Evolutionary conservation across 2,888 invertebrate genomes (phyloP), one percentile per base, ranked within the genome.

Genomic region (Callyntrura guangdongensis): DNA sequence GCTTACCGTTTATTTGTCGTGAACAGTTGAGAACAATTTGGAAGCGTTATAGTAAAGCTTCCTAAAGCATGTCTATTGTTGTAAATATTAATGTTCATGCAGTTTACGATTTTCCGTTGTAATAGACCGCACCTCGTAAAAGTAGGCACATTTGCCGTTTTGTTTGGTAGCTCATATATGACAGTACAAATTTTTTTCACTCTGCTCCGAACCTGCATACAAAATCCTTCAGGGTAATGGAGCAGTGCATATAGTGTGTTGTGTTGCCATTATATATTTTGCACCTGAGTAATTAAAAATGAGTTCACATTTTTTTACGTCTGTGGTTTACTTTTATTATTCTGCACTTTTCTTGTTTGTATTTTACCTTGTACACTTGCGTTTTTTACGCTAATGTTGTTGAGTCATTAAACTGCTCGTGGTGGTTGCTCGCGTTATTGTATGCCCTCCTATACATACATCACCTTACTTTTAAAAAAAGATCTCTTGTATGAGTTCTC

Each of bases 211-310:
- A 45, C 81, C 81, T n/a, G 9, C 25, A 36, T 81, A 12, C 36
- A 36, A 36, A 36, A 36, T 6, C 36, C 45, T 81, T 81, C 36
- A 61, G 36, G 61, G 61, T 59, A 81, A 45, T 61, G 61, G 59
- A 81, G 81, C 81, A 81, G 20, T 61, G 36, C 17, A 9, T 49
- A 36, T 53, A 27, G 64, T 67, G 64, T 67, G 20, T 81, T 81
- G 17, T 17, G 12, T 11, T 49, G 36, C 36, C 36, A 56, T 81
- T 59, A 25, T 74, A 12, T 56, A 56, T 11, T 81, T 61, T 61
- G 81, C 81, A 81, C 59, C 81, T 81, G 81, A 81, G 81, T 81
- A 81, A 81, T 53, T 81, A 81, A 84, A 83, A 67, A 56, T 53
- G 67, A 72, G 56, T 25, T 36, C 27, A 69, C 72, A 84, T 0